phyloP scores from a whole-genome alignment of 2,113 vertebrate species.

The Vidua macroura region DNA sequence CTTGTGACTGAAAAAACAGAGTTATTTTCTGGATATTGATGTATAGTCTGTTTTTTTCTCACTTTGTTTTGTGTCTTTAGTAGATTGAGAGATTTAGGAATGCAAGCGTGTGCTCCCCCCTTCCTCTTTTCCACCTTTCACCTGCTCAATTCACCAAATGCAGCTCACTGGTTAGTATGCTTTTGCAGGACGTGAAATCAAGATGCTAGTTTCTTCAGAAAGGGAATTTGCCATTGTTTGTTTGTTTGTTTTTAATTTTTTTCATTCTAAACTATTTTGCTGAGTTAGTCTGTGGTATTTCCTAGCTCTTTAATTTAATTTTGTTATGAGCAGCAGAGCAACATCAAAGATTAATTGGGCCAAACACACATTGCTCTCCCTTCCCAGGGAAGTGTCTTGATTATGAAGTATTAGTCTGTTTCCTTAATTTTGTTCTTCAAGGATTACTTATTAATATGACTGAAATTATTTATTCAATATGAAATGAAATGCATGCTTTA shows the following conservation, averaged over 20 bases:
- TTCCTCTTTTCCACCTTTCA: not conserved
- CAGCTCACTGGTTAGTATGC: not conserved
- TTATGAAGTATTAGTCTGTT: not conserved
- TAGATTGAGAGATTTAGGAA: not conserved
- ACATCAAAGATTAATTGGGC: conserved; percentile 10
- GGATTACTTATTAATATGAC: not conserved
- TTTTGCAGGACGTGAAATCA: not conserved
- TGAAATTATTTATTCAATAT: conserved; percentile 27
- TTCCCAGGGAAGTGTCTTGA: conserved; percentile 5
- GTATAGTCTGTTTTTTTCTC: not conserved
- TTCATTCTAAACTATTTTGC: not conserved
- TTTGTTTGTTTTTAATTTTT: not conserved
- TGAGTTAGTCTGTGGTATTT: not conserved
- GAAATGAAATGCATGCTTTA: not conserved
- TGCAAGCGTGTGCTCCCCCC: not conserved
- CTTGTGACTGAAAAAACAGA: not conserved
- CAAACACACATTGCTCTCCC: not conserved
- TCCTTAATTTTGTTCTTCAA: conserved; percentile 2
- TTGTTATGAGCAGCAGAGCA: not conserved
- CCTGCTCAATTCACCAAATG: not conserved
- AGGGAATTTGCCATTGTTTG: not conserved
- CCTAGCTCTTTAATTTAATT: not conserved
- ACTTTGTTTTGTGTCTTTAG: not conserved
- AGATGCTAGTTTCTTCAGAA: not conserved
- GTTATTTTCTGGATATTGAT: not conserved